Evolutionary conservation across 1,140 invertebrate species (phyloP).

Genomic region (Drosophila miranda): DNA sequence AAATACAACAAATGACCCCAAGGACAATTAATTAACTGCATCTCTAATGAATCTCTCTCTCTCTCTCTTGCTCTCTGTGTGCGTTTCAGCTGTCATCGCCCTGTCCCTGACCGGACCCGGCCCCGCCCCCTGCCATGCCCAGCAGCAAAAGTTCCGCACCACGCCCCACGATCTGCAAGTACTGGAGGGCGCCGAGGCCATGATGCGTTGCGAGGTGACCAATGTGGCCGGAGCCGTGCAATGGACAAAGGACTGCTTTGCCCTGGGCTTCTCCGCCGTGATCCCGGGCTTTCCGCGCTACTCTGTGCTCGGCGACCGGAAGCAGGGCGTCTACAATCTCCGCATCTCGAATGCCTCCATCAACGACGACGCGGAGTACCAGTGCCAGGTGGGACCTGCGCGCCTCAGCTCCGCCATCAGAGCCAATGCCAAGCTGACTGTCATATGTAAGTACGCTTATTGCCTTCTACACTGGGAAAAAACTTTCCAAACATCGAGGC

Average conservation of each 20-base stretch:
- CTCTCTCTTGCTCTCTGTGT: constrained; percentile 1
- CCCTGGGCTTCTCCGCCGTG: constrained; percentile 90
- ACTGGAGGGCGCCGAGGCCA: constrained; percentile 91
- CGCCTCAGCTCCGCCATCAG: constrained; percentile 90
- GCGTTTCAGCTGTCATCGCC: constrained; percentile 38
- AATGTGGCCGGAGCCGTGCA: constrained; percentile 93
- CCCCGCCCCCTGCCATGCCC: constrained; percentile 62
- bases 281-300: constrained; percentile 94
- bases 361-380: constrained; percentile 94
- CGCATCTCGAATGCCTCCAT: constrained; percentile 92
- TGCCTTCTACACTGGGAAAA: neutral
- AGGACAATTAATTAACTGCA: constrained; percentile 66
- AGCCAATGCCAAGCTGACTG: constrained; percentile 91
- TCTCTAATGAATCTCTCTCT: constrained; percentile 53
- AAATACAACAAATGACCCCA: constrained; percentile 58
- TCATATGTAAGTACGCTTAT: constrained; percentile 90
- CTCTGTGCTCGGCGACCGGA: constrained; percentile 91
- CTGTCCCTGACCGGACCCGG: constrained; percentile 19
- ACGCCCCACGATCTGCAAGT: constrained; percentile 90
- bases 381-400: constrained; percentile 95
- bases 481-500: too few relatives aligned
- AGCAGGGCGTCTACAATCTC: constrained; percentile 92
- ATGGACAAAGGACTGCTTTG: constrained; percentile 97
- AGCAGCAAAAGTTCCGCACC: constrained; percentile 92
- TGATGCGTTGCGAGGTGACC: constrained; percentile 92